Evolutionary conservation across 2,888 invertebrate species (phyloP).

Genomic region (Osedax frankpressi): DNA sequence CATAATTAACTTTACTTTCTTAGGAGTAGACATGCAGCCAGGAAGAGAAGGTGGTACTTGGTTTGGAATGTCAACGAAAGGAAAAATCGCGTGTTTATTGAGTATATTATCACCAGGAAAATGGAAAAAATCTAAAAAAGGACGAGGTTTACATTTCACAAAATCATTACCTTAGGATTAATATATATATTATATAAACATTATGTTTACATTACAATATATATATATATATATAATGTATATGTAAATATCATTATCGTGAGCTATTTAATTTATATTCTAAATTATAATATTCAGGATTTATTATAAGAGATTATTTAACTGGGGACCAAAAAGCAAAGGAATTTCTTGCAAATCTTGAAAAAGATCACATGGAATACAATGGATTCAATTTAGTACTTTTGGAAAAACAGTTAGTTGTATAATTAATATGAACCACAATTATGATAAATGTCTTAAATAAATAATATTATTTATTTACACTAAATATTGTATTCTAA

Average conservation of each 20-base stretch:
- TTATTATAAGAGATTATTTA: slow-evolving; percentile 5
- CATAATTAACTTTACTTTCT: no score
- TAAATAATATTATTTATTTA: no score
- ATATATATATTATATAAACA: neutral
- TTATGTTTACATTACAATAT: neutral
- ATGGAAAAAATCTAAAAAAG: slow-evolving; percentile 12
- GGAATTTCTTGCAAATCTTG: neutral
- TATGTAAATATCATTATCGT: neutral
- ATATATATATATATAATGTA: neutral
- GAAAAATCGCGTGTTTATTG: slow-evolving; percentile 58
- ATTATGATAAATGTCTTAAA: no score
- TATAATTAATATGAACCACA: no score
- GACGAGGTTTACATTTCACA: neutral
- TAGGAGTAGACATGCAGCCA: slow-evolving; percentile 3
- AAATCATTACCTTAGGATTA: neutral
- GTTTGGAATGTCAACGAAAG: slow-evolving; percentile 56
- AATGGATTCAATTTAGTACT: slow-evolving; percentile 8
- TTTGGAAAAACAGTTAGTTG: slow-evolving; percentile 1
- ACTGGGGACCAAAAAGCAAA: neutral
- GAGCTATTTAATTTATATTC: neutral
- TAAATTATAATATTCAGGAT: neutral
- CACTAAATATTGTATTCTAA: no score
- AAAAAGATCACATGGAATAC: neutral
- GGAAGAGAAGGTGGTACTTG: slow-evolving; percentile 63
- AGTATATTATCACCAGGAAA: slow-evolving; percentile 50